Conservation (phyloP, 2,888 invertebrate genomes). For the Gymnoscelis rufifasciata region DNA sequence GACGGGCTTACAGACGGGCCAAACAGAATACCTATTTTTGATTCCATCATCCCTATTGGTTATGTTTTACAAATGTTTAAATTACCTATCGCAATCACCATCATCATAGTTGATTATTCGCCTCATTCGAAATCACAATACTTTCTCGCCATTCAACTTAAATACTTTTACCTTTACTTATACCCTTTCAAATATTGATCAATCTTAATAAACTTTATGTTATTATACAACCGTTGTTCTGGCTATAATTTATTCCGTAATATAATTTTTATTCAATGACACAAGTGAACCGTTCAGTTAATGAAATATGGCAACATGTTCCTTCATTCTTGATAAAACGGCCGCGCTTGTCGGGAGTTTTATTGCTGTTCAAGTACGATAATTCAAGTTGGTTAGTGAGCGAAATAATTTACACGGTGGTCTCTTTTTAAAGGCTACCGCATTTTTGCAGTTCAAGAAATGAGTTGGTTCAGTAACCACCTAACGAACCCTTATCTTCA, state of each 20-base stretch:
- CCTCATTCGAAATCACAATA: too few species aligned
- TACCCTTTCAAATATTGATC: too few species aligned
- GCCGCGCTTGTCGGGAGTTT: conserved; percentile 56
- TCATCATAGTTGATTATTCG: too few species aligned
- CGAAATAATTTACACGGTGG: conserved; percentile 72
- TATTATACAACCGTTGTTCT: background rate
- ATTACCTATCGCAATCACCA: too few species aligned
- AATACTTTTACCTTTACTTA: too few species aligned
- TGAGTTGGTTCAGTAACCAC: conserved; percentile 29
- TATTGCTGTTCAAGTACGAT: conserved; percentile 66
- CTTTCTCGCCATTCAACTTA: too few species aligned
- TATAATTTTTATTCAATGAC: conserved; percentile 60
- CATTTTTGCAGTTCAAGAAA: conserved; percentile 50
- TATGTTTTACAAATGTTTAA: too few species aligned
- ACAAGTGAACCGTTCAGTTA: conserved; percentile 60
- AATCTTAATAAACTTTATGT: background rate
- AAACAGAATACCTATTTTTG: too few species aligned
- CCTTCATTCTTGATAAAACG: conserved; percentile 70
- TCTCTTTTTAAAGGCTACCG: conserved; percentile 63
- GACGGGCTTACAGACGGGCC: too few species aligned
- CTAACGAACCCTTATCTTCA: conserved; percentile 38
- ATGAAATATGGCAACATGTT: conserved; percentile 73
- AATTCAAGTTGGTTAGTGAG: conserved; percentile 61
- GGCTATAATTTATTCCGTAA: conserved; percentile 34
- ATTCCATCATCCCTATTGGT: too few species aligned